phyloP scores from a whole-genome alignment of 2,113 vertebrate species.

The Lophura nycthemera region DNA sequence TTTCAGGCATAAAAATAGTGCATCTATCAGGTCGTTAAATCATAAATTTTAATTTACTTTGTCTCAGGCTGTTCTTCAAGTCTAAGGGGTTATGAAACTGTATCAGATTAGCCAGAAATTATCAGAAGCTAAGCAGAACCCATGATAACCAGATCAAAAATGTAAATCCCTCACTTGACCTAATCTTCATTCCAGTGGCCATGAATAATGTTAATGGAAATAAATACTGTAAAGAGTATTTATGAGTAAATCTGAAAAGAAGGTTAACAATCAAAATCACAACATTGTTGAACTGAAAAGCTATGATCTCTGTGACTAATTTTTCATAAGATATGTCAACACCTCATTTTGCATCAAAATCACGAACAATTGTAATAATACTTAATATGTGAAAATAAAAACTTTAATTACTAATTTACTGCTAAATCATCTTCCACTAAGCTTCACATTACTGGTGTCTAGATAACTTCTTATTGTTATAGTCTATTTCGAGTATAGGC shows the following conservation, averaged over 20 bases:
- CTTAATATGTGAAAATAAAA: background rate
- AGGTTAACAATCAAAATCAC: conserved; percentile 58
- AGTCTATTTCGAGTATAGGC: background rate
- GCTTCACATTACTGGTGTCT: background rate
- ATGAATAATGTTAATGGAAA: conserved; percentile 40
- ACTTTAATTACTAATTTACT: conserved; percentile 38
- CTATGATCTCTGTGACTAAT: background rate
- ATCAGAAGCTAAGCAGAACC: conserved; percentile 35
- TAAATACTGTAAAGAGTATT: conserved; percentile 45
- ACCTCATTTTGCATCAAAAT: background rate
- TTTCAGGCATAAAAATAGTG: conserved; percentile 27
- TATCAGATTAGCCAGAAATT: conserved; percentile 37
- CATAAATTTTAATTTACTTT: conserved; percentile 31
- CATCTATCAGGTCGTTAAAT: conserved; percentile 13
- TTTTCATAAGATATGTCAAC: background rate
- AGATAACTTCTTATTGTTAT: conserved; percentile 2
- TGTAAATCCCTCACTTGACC: conserved; percentile 39
- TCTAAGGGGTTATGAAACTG: conserved; percentile 13
- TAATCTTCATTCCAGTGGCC: conserved; percentile 31
- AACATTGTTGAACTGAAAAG: conserved; percentile 18
- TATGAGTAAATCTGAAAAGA: conserved; percentile 40
- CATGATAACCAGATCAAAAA: conserved; percentile 54
- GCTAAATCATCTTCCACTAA: conserved; percentile 4
- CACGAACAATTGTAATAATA: background rate
- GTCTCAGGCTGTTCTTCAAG: background rate